Evolutionary conservation across 64 coral and sea anemone species (phyloP), one percentile per base, ranked within the genome.

Genomic region (Pocillopora damicornis): DNA sequence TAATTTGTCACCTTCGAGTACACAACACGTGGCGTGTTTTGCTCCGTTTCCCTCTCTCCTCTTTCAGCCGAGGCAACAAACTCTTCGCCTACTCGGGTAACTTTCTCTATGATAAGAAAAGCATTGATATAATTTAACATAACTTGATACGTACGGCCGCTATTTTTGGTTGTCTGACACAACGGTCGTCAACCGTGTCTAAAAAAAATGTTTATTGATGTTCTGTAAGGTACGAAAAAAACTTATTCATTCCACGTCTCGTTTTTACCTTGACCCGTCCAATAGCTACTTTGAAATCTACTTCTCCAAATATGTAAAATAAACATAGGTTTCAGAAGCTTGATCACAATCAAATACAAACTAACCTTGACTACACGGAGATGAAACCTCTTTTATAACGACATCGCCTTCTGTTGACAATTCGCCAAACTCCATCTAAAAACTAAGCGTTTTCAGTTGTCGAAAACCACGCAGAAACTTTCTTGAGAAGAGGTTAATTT

Each of bases 1-100:
- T 7, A 89, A 80, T 25, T 81, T 81, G 69, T 84, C 79, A 90
- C 89, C 89, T 75, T 82, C 36, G 89, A 63, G 80, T 90, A 90
- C 5, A 38, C 61, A 63, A 75, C 89, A 90, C 89, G 89, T 90
- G 89, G 73, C 80, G 36, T 82, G 23, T 90, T 90, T 83, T 59
- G 26, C 1, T 35, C 79, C 62, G 14, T 76, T 83, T 5, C 18
- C 15, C 22, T 59, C 66, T 84, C 56, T 13, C 68, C 74, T 12
- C 58, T 56, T 64, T 63, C 65, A 69, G 11, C 38, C 60, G 73
- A 56, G 17, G 66, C 58, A 34, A 73, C 15, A 35, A 65, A 25
- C 17, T 5, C 25, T 61, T 37, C 73, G 57, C 61, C 37, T 75
- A 5, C 45, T 3, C 75, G 63, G 35, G 9, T 14, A 75, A 20